phyloP scores from a whole-genome alignment of 2,888 invertebrate species.

The Chrysolina oricalcia region DNA sequence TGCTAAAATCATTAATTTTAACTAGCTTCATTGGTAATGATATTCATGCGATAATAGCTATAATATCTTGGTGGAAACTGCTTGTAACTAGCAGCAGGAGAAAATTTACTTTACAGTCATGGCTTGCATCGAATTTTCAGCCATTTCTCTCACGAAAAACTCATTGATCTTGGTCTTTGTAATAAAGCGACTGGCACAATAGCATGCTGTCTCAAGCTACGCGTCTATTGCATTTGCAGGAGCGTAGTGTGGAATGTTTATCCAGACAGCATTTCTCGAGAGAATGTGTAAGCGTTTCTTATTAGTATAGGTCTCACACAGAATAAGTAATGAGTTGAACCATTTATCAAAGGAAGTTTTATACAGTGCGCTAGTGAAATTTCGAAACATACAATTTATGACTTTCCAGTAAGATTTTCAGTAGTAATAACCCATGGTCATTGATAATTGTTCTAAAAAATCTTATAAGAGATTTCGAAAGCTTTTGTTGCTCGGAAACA shows the following conservation, averaged over 20 bases:
- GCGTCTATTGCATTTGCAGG: not conserved
- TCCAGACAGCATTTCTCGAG: not conserved
- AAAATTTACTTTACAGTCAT: not conserved
- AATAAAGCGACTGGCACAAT: not conserved
- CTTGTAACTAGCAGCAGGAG: not conserved
- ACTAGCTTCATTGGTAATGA: not conserved
- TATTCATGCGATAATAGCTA: no score
- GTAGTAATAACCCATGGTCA: no score
- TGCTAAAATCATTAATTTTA: not conserved
- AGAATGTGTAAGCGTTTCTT: no score
- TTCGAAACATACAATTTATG: no score
- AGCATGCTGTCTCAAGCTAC: not conserved
- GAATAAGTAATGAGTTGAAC: no score
- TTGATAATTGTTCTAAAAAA: no score
- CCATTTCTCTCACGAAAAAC: not conserved
- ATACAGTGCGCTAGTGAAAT: no score
- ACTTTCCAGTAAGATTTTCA: no score
- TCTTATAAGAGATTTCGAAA: no score
- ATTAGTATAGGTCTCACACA: no score
- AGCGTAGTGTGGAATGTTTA: not conserved
- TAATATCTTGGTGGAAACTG: not conserved
- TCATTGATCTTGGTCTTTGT: not conserved
- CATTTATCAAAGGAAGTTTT: no score
- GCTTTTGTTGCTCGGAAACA: no score
- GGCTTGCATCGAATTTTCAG: not conserved